Evolutionary conservation across 2,888 invertebrate genomes (phyloP), one percentile per base, ranked within the genome.

Genomic region (Plusia festucae): DNA sequence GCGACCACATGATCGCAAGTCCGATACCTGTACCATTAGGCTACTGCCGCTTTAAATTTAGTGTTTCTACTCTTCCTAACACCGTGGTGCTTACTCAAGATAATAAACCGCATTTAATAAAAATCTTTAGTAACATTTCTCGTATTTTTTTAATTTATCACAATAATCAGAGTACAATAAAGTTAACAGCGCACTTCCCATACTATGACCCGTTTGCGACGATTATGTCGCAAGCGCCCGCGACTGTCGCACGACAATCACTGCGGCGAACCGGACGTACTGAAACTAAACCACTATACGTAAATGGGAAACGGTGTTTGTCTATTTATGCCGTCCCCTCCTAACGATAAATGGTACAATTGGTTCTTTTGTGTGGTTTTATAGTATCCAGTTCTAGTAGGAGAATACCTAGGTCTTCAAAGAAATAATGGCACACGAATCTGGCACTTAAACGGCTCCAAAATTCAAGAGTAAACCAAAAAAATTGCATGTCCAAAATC

Each of bases 261-360:
- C 81, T 76, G 82, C 85, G 82, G 87, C 72, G 76, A 85, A 85
- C 91, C 90, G 90, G 92, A 92, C 89, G 93, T 77, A 80, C 85
- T 85, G 86, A 85, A 89, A 86, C 85, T 83, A 83, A 85, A 87
- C 91, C 85, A 91, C 91, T 93, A 92, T 85, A 85, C 89, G 89
- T 90, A 92, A 93, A 92, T 92, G 92, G 93, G 92, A 90, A 91
- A 92, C 88, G 84, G 73, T 84, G 83, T 90, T 90, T 86, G 90
- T 87, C 91, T 91, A 90, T 88, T 88, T 88, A 87, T 80, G 65
- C 67, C 75, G 82, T 83, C 90, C 90, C 90, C 85, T 82, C 80
- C 74, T 56, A 13, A 44, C 59, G 80, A 68, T 60, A 68, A 65
- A 52, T 56, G 69, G 74, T 24, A 49, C 59, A 40, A 54, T 53